Base-by-base conservation (phyloP, 2,888 invertebrate species). In the Pomacea canaliculata region DNA sequence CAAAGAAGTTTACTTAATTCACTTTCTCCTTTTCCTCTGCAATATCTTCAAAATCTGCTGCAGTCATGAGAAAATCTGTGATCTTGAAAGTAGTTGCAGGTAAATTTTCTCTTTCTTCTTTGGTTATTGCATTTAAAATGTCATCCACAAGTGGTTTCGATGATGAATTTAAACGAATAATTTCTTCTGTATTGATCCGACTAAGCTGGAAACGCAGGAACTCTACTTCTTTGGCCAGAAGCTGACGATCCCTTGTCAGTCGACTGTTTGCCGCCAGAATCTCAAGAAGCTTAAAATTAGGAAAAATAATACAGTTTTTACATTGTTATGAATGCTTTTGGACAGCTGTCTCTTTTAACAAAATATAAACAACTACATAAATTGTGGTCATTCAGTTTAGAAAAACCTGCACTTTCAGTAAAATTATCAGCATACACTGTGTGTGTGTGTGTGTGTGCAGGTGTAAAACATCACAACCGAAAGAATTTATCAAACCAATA, bases 191-290 rank as follows among this genome's bases (percentile, higher is more conserved):
- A 72, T 84, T 84, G 49, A 81, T 80, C 63, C 82, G 80, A 37
- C 81, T 78, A 19, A 89, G 82, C 70, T 89, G 86, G 51, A 83
- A 80, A 46, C 89, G 87, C 49, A 90, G 81, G 76, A 89, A 90
- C 78, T 90, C 89, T 62, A 89, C 85, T 77, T 90, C 89, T 65
- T 85, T 82, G 9, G 87, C 88, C 65, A 90, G 77, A 7, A 89
- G 82, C 73, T 87, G 87, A 23, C 90, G 82, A 78, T 90, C 89
- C 71, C 85, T 81, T 79, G 85, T 81, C 70, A 89, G 73, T 68
- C 83, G 79, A 23, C 86, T 85, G 80, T 88, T 87, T 73, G 82
- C 80, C 5, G 88, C 84, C 49, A 89, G 79, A 56, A 88, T 78
- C 71, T 89, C 89, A 78, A 89, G 78, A n/a, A 89, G 79, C 89